Evolutionary conservation across 2,888 invertebrate species (phyloP), one percentile per base, ranked within the genome.

Genomic region (Prosapia bicincta): DNA sequence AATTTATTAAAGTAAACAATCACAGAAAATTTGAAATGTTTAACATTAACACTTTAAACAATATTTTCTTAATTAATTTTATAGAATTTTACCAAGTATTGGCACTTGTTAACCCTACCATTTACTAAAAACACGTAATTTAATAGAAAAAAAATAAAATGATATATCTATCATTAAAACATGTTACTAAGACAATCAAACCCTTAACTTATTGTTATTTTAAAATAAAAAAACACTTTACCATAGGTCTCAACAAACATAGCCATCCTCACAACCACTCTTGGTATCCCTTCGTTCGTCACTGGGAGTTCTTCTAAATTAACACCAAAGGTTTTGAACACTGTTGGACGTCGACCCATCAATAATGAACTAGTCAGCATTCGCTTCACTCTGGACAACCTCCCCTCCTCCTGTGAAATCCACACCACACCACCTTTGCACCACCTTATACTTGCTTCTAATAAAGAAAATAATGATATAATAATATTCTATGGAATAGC

Each of bases 221-320:
- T n/a, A n/a, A n/a, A n/a, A n/a, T n/a, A n/a, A n/a, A n/a, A n/a
- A 30, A 30, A 30, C 30, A 30, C 30, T 30, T 9, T 30, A 84
- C 84, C 84, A 77, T 83, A 80, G 28, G 80, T 78, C 77, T 84
- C 83, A 69, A 85, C 83, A 78, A 81, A 84, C 69, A 81, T 80
- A 76, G 84, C 84, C 69, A 85, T 81, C 28, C 84, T 81, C 43
- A 81, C 78, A 10, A 83, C 81, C 26, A 83, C 81, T 72, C 80
- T 78, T 9, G 84, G 84, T 66, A 84, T 81, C 28, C 80, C 79
- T 68, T 80, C 80, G 24, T 80, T 79, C 77, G 79, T 80, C 28
- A 83, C 80, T 24, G 83, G 81, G 65, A 82, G 79, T 13, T 84
- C 82, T n/a, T 82, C 80, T 26, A 83, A 78, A 3, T 82, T 82